These are phyloP conservation scores for Diadumene lineata DNA, from an alignment of 92 coral and sea anemone species.

Conservation along the genomic window DNA sequence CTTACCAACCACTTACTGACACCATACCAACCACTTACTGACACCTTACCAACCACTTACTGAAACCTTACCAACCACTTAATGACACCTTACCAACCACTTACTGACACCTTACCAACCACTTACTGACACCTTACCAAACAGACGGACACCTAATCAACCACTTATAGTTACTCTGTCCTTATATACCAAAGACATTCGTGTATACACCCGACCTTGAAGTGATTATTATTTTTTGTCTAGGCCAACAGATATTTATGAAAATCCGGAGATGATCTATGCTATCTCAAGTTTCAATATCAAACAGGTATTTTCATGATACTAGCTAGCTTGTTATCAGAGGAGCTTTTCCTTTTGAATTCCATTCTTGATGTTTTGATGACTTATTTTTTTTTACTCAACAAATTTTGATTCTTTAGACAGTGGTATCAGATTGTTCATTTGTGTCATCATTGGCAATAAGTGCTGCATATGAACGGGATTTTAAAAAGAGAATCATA, in stretches of 20 bases:
- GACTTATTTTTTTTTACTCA: neutral
- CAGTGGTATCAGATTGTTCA: conserved; percentile 97
- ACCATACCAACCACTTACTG: neutral
- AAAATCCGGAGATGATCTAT: conserved; percentile 93
- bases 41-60: neutral
- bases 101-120: neutral
- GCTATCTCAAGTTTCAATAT: conserved; percentile 95
- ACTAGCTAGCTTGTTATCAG: too few species aligned
- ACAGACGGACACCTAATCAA: neutral
- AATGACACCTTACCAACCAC: neutral
- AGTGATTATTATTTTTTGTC: neutral
- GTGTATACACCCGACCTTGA: too few species aligned
- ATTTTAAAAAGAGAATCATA: conserved; percentile 83
- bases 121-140: neutral
- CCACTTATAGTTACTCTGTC: neutral
- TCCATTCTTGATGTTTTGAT: neutral
- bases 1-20: neutral
- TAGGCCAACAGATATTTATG: conserved; percentile 86
- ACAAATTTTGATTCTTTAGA: conserved; percentile 40
- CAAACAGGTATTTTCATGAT: conserved; percentile 66
- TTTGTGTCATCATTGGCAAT: conserved; percentile 95
- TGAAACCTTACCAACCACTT: neutral
- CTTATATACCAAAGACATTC: too few species aligned
- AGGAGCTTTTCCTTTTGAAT: neutral
- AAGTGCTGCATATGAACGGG: conserved; percentile 94